A percentile compares a stretch with the other conserved stretches of the same genome.
phyloP scores from a whole-genome alignment of 2,888 invertebrate genomes.

The Drosophila neotestacea region DNA sequence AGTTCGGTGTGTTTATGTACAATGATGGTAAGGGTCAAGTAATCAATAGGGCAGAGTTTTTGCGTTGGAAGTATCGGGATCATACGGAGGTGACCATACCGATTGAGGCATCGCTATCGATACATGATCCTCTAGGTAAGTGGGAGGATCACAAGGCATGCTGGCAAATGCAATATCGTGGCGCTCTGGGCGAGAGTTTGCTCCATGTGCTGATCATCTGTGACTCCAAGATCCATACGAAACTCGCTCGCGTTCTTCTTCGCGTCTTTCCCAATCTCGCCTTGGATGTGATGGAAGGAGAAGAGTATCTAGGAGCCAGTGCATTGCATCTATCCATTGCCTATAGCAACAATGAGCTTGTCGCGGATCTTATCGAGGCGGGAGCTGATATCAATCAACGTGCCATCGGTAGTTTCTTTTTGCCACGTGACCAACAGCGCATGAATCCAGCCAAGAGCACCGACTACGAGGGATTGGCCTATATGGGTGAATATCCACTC shows the following conservation, averaged over 20 bases:
- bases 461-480: slow-evolving; percentile 98
- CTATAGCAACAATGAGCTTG: slow-evolving; percentile 97
- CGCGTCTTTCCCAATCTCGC: slow-evolving; percentile 96
- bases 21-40: slow-evolving; percentile 93
- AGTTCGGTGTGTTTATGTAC: slow-evolving; percentile 95
- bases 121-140: slow-evolving; percentile 94
- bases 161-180: slow-evolving; percentile 99
- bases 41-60: slow-evolving; percentile 94
- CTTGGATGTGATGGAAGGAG: slow-evolving; percentile 97
- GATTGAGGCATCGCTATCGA: slow-evolving; percentile 93
- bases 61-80: slow-evolving; percentile 95
- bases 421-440: slow-evolving; percentile 96
- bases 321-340: slow-evolving; percentile 98
- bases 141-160: slow-evolving; percentile 97
- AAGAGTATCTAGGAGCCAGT: slow-evolving; percentile 98
- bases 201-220: slow-evolving; percentile 98
- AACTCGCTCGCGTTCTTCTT: slow-evolving; percentile 94
- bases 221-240: slow-evolving; percentile 91
- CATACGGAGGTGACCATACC: slow-evolving; percentile 93
- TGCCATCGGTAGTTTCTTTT: slow-evolving; percentile 97
- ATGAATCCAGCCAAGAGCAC: slow-evolving; percentile 92
- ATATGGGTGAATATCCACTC: slow-evolving; percentile 98
- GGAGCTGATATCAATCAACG: slow-evolving; percentile 97
- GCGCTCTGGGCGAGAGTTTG: slow-evolving; percentile 97
- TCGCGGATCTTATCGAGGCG: slow-evolving; percentile 95